A percentile compares a stretch with the other conserved stretches of the same genome.
These are phyloP conservation scores for Chorisops tibialis DNA, from an alignment of 2,888 invertebrate genomes.

Conservation along the genomic window DNA sequence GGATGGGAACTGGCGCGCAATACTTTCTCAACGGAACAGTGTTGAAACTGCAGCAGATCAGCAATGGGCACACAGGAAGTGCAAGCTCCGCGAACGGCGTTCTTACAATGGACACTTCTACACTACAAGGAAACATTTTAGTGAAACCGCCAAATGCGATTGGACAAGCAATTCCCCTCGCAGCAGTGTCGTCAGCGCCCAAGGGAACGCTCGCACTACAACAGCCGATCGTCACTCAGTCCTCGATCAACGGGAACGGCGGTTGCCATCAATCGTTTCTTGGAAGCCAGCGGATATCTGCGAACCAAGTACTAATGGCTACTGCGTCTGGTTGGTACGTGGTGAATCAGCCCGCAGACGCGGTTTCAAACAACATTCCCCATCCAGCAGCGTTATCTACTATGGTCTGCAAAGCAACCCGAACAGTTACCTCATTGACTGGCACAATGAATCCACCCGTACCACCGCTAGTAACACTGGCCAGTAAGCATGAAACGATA, in stretches of 20 bases:
- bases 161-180: constrained; percentile 31
- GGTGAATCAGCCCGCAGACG: constrained; percentile 11
- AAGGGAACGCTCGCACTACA: not conserved
- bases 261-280: constrained; percentile 17
- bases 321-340: constrained; percentile 45
- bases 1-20: constrained; percentile 39
- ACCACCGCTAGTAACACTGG: constrained; percentile 30
- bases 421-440: constrained; percentile 30
- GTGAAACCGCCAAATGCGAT: constrained; percentile 27
- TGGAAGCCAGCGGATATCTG: constrained; percentile 28
- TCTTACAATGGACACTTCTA: constrained; percentile 27
- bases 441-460: constrained; percentile 24
- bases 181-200: constrained; percentile 33
- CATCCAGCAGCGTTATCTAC: constrained; percentile 16
- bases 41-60: constrained; percentile 46
- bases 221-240: constrained; percentile 1
- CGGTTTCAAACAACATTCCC: constrained; percentile 31
- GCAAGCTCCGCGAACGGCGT: constrained; percentile 37
- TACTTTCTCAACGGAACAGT: constrained; percentile 52
- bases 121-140: constrained; percentile 28
- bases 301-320: constrained; percentile 51
- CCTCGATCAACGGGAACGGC: constrained; percentile 9
- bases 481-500: constrained; percentile 39
- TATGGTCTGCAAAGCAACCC: constrained; percentile 26
- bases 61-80: constrained; percentile 30